Base-by-base conservation (phyloP, 2,888 invertebrate genomes). In the Apotomis capreana region DNA sequence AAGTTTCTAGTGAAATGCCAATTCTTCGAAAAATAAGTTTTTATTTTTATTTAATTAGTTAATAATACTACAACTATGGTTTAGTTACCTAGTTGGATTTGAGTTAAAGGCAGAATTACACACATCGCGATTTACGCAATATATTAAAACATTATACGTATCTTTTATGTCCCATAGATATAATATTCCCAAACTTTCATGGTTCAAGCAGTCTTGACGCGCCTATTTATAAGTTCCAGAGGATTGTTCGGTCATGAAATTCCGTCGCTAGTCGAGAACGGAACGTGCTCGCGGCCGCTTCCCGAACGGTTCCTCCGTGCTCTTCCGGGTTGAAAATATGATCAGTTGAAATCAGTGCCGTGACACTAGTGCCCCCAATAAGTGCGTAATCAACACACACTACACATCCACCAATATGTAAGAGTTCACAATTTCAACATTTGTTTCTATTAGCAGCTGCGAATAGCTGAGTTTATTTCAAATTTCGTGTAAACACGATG, bases 161-260 rank as follows among this genome's bases (percentile, higher is more conserved):
- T 49, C 3, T 3, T 49, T 49, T 49, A 49, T 40, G 6, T 49
- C 49, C 9, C 9, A 68, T 61, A 36, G 36, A 68, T 59, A 15
- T 71, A 78, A 77, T 78, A 75, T 78, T 77, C 78, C 78, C 74
- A 77, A 80, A 80, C 77, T 78, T 78, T 72, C 76, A 80, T 81
- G 81, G 82, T 83, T 81, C 81, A 80, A 80, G 82, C 81, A 79
- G 80, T 75, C 83, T 81, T 83, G 85, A 83, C 88, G 86, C 84
- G 83, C 87, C 90, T 89, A 89, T 89, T 92, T 89, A 94, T 95
- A 95, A 94, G 93, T 84, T 94, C 94, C 87, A 94, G 94, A 83
- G 90, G 83, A 86, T 88, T 87, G 87, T 89, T 85, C 88, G 80
- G 78, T 81, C 80, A 85, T 78, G 87, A 90, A 90, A 90, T 91